Conservation (phyloP, 2,888 invertebrate species). For the Pheosia gnoma region DNA sequence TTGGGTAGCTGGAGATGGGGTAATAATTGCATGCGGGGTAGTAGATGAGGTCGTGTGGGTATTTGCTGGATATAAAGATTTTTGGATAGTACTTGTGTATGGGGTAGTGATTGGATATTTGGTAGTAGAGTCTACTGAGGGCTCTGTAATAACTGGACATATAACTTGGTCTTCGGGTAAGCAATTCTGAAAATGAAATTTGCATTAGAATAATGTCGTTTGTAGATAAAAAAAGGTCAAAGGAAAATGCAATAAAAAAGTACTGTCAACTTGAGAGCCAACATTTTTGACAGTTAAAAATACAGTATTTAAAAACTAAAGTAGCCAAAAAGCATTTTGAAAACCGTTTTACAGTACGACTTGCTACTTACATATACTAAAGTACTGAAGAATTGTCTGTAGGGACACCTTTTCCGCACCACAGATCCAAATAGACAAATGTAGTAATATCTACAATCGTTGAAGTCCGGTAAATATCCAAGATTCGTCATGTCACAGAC, state of each 20-base stretch:
- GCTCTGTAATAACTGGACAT: background rate
- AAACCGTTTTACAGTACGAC: no score
- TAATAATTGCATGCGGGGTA: background rate
- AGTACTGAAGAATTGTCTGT: background rate
- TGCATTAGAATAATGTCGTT: no score
- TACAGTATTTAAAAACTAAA: no score
- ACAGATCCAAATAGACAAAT: background rate
- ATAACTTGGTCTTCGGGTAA: background rate
- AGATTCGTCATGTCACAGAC: background rate
- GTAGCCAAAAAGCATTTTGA: no score
- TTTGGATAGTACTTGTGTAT: background rate
- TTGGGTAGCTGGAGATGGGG: background rate
- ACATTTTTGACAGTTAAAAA: no score
- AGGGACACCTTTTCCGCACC: background rate
- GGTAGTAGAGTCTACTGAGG: background rate
- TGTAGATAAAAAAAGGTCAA: no score
- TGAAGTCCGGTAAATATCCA: background rate
- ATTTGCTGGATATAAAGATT: background rate
- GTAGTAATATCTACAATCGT: conserved; percentile 2
- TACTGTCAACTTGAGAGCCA: no score
- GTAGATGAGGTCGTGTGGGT: background rate
- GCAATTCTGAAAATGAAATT: conserved; percentile 1
- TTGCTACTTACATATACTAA: background rate
- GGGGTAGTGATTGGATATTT: background rate
- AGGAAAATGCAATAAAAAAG: no score